Evolutionary conservation across 2,888 invertebrate species (phyloP).

Genomic region (Stegana nigrithorax): DNA sequence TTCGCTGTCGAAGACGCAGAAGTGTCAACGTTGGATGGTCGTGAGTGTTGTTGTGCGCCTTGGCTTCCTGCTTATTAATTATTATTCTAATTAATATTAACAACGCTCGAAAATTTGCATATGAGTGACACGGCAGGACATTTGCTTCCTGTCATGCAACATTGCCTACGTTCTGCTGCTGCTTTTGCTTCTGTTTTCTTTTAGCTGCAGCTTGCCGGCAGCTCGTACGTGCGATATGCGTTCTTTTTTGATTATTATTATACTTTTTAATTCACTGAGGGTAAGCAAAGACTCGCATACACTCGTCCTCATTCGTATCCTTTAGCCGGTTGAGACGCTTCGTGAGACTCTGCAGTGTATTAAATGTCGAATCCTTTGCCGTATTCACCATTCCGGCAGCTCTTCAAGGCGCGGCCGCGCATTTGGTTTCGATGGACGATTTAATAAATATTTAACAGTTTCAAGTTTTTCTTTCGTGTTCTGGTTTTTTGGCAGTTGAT

Average conservation of each 20-base stretch:
- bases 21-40: background rate
- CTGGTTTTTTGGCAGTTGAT: no score
- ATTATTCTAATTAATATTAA: conserved; percentile 58
- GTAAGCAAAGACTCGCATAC: background rate
- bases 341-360: background rate
- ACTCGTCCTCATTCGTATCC: background rate
- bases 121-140: conserved; percentile 62
- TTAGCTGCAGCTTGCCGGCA: no score
- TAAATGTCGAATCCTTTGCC: conserved; percentile 13
- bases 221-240: conserved; percentile 10
- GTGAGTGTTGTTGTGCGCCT: background rate
- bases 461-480: no score
- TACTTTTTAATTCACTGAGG: background rate
- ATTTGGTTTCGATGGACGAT: background rate
- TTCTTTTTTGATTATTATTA: background rate
- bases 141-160: conserved; percentile 54
- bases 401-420: no score
- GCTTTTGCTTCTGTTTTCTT: background rate
- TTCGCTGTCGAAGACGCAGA: background rate
- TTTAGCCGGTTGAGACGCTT: background rate
- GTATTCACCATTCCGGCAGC: no score
- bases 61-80: conserved; percentile 51
- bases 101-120: conserved; percentile 56
- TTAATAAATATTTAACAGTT: conserved; percentile 9
- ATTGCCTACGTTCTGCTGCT: conserved; percentile 20